phyloP scores from a whole-genome alignment of 2,888 invertebrate species.

The Falcaria lacertinaria region DNA sequence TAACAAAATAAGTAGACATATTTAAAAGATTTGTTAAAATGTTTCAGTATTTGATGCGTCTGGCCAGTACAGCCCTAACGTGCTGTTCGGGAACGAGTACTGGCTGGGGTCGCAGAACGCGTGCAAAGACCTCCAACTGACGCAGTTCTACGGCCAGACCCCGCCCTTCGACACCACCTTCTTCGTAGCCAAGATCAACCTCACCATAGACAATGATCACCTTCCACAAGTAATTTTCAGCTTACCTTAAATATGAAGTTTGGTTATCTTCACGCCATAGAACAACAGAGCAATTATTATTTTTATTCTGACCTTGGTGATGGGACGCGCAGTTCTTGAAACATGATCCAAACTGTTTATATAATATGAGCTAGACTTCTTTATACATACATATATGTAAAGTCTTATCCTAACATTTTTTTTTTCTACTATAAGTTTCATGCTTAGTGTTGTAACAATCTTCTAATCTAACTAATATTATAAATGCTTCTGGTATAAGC shows the following conservation, averaged over 20 bases:
- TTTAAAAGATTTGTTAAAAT: not conserved
- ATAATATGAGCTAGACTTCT: too few relatives aligned
- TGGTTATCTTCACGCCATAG: too few relatives aligned
- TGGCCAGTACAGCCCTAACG: constrained; percentile 87
- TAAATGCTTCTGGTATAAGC: too few relatives aligned
- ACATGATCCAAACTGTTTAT: too few relatives aligned
- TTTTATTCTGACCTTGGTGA: too few relatives aligned
- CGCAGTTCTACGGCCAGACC: constrained; percentile 67
- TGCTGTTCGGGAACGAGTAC: constrained; percentile 89
- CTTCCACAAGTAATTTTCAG: constrained; percentile 68
- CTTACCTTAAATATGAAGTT: too few relatives aligned
- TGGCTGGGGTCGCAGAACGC: constrained; percentile 88
- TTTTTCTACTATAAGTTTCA: too few relatives aligned
- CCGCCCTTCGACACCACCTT: constrained; percentile 82
- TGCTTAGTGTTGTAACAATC: not conserved
- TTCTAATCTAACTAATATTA: too few relatives aligned
- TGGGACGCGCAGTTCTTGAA: too few relatives aligned
- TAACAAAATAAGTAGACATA: not conserved
- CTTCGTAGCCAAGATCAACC: constrained; percentile 80
- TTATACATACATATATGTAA: too few relatives aligned
- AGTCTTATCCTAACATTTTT: too few relatives aligned
- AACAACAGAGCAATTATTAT: too few relatives aligned
- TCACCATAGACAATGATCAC: constrained; percentile 74
- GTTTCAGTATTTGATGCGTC: constrained; percentile 88
- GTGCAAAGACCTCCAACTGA: constrained; percentile 82